Percentiles rank a stretch among this genome's conserved stretches.
These are phyloP conservation scores for Daubentonia madagascariensis DNA, from an alignment of 2,113 vertebrate species.

Conservation along the genomic window DNA sequence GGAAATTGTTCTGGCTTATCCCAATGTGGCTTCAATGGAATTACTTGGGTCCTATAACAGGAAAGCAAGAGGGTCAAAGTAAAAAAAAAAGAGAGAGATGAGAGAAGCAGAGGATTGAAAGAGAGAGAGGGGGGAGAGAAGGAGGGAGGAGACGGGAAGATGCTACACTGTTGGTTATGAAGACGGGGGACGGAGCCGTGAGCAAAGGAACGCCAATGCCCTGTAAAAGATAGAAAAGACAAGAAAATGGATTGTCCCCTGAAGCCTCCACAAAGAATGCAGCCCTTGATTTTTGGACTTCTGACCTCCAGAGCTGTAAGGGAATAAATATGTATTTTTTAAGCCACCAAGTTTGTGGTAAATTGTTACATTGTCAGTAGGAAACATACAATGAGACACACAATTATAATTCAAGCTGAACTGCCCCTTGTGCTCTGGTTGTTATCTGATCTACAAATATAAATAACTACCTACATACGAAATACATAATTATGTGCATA, in stretches of 20 bases:
- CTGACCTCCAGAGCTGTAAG: not conserved
- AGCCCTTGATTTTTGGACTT: not conserved
- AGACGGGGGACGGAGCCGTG: not conserved
- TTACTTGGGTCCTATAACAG: not conserved
- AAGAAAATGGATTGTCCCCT: not conserved
- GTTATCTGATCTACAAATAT: not conserved
- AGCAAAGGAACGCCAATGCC: not conserved
- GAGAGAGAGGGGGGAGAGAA: too few relatives aligned
- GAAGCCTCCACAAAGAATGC: not conserved
- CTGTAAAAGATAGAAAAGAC: not conserved
- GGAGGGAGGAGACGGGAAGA: too few relatives aligned
- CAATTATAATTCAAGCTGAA: not conserved
- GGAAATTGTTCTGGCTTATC: not conserved
- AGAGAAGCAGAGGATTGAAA: not conserved
- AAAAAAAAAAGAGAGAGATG: not conserved
- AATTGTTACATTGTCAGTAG: not conserved
- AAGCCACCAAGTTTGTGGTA: not conserved
- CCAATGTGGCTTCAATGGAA: not conserved
- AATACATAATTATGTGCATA: not conserved
- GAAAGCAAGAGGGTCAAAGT: not conserved
- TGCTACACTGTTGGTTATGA: not conserved
- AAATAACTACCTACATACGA: not conserved
- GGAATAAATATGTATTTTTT: not conserved
- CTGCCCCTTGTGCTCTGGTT: not conserved
- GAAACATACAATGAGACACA: not conserved